These are phyloP conservation scores for Euwallacea fornicatus DNA, from an alignment of 1,140 invertebrate species.

Conservation along the genomic window DNA sequence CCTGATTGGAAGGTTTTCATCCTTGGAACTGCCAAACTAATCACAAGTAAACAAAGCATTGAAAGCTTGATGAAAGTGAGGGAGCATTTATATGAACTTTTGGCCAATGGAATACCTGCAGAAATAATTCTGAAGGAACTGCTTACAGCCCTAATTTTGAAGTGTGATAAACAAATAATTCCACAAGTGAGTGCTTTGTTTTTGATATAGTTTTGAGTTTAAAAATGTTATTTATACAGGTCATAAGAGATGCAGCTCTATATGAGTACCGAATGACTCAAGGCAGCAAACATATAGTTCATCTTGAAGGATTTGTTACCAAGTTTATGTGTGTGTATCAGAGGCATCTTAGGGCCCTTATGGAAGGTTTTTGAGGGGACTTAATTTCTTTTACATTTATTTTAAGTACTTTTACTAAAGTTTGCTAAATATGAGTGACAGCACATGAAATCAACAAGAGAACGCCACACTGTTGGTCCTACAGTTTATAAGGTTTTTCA, in stretches of 20 bases:
- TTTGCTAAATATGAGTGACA: too few species aligned
- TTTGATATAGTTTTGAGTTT: background rate
- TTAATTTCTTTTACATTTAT: background rate
- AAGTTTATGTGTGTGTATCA: conserved; percentile 92
- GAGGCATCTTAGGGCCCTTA: conserved; percentile 6
- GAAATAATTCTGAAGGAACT: conserved; percentile 92
- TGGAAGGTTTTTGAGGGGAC: conserved; percentile 17
- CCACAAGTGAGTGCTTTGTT: conserved; percentile 58
- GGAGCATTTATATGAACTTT: conserved; percentile 87
- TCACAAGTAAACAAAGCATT: conserved; percentile 86
- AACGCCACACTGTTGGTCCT: too few species aligned
- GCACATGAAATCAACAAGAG: too few species aligned
- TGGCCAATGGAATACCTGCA: conserved; percentile 91
- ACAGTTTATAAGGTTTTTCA: too few species aligned
- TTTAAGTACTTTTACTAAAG: background rate
- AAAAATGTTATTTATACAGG: conserved; percentile 40
- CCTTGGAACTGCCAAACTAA: conserved; percentile 82
- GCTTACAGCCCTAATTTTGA: conserved; percentile 80
- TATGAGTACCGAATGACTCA: conserved; percentile 89
- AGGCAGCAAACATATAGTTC: conserved; percentile 94
- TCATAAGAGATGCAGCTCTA: conserved; percentile 80
- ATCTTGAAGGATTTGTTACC: conserved; percentile 95
- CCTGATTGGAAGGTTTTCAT: conserved; percentile 95
- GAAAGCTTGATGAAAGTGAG: conserved; percentile 83
- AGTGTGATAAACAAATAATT: conserved; percentile 90